These are phyloP conservation scores for Cephus rjabovi DNA, from an alignment of 2,888 invertebrate genomes.

Conservation along the genomic window DNA sequence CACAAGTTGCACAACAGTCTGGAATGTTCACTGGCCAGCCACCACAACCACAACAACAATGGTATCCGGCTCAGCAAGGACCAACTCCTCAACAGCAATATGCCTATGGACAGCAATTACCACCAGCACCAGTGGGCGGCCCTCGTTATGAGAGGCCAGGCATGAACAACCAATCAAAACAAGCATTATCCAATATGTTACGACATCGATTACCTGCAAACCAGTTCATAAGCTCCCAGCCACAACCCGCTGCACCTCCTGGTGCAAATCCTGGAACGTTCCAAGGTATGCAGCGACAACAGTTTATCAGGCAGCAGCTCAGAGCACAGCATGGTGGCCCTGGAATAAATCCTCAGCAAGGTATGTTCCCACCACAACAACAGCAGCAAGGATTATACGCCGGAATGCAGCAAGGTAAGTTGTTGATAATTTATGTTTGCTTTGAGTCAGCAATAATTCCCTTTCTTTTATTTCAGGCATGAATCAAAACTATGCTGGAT, in stretches of 20 bases:
- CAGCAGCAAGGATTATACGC: conserved; percentile 69
- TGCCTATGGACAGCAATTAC: conserved; percentile 69
- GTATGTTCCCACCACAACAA: conserved; percentile 68
- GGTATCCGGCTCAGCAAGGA: conserved; percentile 60
- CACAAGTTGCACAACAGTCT: conserved; percentile 58
- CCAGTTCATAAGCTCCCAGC: conserved; percentile 65
- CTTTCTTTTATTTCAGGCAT: conserved; percentile 61
- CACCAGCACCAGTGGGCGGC: conserved; percentile 56
- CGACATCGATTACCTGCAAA: conserved; percentile 78
- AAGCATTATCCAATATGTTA: conserved; percentile 88
- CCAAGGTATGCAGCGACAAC: conserved; percentile 65
- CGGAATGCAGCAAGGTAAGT: conserved; percentile 71
- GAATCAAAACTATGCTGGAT: conserved; percentile 75
- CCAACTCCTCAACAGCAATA: conserved; percentile 62
- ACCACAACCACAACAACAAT: conserved; percentile 67
- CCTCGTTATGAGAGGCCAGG: conserved; percentile 65
- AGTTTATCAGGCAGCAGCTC: conserved; percentile 64
- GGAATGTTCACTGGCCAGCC: conserved; percentile 66
- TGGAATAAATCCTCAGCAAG: conserved; percentile 65
- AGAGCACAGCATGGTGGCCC: conserved; percentile 65
- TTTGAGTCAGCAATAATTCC: conserved; percentile 11
- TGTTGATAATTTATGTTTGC: conserved; percentile 70
- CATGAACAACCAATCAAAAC: conserved; percentile 81
- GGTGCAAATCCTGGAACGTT: conserved; percentile 59
- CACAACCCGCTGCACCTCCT: conserved; percentile 53